Evolutionary conservation across 2,797 vertebrate genomes (phyloP), one percentile per base, ranked within the genome.

Genomic region (Myripristis jacobus): DNA sequence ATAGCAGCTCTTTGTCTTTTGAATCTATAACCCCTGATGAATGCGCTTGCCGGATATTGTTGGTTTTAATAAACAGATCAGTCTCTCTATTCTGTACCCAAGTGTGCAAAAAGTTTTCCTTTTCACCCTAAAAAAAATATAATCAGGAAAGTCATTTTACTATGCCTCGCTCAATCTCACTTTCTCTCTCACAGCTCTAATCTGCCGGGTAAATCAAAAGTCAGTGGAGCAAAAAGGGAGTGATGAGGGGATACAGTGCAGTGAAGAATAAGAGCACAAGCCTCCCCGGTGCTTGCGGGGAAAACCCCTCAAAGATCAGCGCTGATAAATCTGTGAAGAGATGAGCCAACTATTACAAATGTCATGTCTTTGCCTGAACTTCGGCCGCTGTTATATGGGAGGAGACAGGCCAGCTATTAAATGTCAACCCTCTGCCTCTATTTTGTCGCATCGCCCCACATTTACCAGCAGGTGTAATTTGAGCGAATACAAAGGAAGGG

Each of bases 401-500:
- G 58, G 59, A 62, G 75, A 54, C 66, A 56, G 54, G 43, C 24
- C 51, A 22, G 11, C n/a, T 63, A 51, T 61, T 61, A 59, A 69
- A 79, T 48, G 59, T 69, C 75, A 67, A 10, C 60, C 47, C 27
- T 38, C 52, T 1, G 21, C 59, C 43, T 76, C 52, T 62, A 11
- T 41, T 41, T 73, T 60, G 43, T 57, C 53, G 21, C 51, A 18
- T 53, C 48, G 44, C 70, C 9, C 38, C 24, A 66, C 34, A 73
- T 41, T 64, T 56, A 68, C 47, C 60, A 61, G 77, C 47, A 64
- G 66, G 60, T 18, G 1, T 47, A 29, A 54, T 77, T 15, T 69
- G 36, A 68, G 68, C 38, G 53, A 73, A 72, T 22, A 63, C 57
- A 64, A 60, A 43, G 41, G 52, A 67, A 79, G 66, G 7, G 12